Percentiles rank a stretch among this genome's conserved stretches.
These are phyloP conservation scores for Copidosoma floridanum DNA, from an alignment of 1,140 invertebrate species.

Conservation along the genomic window DNA sequence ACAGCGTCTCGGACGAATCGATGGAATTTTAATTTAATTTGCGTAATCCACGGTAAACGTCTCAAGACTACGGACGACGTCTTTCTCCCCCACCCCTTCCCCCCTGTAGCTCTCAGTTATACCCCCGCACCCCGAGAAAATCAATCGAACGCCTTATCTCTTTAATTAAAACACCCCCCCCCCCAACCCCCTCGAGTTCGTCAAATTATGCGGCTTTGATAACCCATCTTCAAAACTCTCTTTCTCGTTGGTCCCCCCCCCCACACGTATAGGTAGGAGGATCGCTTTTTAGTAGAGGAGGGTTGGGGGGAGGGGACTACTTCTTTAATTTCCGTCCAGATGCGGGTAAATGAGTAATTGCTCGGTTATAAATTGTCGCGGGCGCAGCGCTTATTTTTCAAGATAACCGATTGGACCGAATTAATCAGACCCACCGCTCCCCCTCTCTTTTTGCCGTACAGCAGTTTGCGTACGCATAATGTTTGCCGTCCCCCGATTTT, in stretches of 20 bases:
- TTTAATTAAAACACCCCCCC: conserved; percentile 11
- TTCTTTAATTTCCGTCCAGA: background rate
- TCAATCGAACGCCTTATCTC: conserved; percentile 23
- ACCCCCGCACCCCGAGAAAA: conserved; percentile 2
- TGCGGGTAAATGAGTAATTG: background rate
- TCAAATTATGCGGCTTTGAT: conserved; percentile 4
- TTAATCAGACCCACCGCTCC: too few relatives aligned
- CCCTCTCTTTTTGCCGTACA: too few relatives aligned
- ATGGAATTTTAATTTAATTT: conserved; percentile 17
- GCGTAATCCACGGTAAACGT: too few relatives aligned
- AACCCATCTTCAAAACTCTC: background rate
- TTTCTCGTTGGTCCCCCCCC: background rate
- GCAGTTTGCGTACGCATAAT: too few relatives aligned
- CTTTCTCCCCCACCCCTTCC: too few relatives aligned
- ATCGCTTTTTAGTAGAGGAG: too few relatives aligned
- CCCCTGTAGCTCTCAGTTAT: too few relatives aligned
- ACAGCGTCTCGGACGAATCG: too few relatives aligned
- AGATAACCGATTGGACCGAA: too few relatives aligned
- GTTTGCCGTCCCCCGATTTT: too few relatives aligned
- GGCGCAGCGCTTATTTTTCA: too few relatives aligned
- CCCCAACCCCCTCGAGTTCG: background rate
- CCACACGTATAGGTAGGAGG: background rate
- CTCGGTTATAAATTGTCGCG: background rate
- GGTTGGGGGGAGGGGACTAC: background rate
- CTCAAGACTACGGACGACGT: too few relatives aligned